A percentile compares a stretch with the other conserved stretches of the same genome.
Evolutionary conservation across 2,888 invertebrate genomes (phyloP).

Genomic region (Scaptomyza parva): DNA sequence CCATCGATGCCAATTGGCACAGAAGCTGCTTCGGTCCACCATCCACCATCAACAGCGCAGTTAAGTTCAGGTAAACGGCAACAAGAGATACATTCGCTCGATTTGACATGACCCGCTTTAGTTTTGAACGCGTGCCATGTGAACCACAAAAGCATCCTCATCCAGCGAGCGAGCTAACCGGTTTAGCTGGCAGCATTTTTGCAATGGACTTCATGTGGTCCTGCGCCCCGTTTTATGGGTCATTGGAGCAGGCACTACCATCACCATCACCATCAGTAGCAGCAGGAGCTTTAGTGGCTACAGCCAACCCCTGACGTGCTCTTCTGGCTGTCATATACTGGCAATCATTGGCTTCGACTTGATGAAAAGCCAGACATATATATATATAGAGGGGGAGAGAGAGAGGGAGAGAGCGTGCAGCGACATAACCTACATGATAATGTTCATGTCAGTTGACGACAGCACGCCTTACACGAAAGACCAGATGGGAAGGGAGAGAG

Average conservation of each 20-base stretch:
- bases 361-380: conserved; percentile 76
- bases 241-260: conserved; percentile 65
- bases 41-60: not conserved
- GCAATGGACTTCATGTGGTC: conserved; percentile 10
- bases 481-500: not conserved
- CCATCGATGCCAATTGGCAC: conserved; percentile 67
- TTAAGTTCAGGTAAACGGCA: not conserved
- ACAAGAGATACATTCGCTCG: conserved; percentile 33
- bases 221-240: conserved; percentile 68
- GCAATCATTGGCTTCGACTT: conserved; percentile 63
- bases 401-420: conserved; percentile 41
- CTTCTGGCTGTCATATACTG: conserved; percentile 57
- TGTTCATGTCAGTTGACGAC: conserved; percentile 50
- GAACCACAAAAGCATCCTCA: conserved; percentile 61
- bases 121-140: conserved; percentile 60
- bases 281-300: conserved; percentile 1
- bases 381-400: conserved; percentile 8
- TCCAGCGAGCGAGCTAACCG: conserved; percentile 5
- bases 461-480: not conserved
- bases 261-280: conserved; percentile 4
- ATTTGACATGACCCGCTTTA: conserved; percentile 61
- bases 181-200: conserved; percentile 17
- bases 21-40: conserved; percentile 10
- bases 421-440: conserved; percentile 74
- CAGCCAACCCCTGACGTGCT: conserved; percentile 46